A percentile compares a stretch with the other conserved stretches of the same genome.
Conservation (phyloP, 2,888 invertebrate genomes). For the Nineta flava region DNA sequence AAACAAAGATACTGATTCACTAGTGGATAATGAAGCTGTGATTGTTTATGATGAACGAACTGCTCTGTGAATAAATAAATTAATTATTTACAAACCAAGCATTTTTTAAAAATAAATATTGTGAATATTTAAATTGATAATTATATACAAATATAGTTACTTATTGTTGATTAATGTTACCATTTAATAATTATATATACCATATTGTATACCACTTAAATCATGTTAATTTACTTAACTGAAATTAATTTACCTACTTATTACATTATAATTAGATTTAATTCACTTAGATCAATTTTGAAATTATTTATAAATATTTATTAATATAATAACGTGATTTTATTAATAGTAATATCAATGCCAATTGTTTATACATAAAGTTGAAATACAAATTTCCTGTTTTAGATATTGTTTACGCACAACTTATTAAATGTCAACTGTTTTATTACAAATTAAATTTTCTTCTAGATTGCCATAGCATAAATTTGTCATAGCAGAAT, state of each 20-base stretch:
- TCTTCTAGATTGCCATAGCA: no score
- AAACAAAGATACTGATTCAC: conserved; percentile 38
- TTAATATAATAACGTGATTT: no score
- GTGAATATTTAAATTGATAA: background rate
- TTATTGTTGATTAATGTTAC: background rate
- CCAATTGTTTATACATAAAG: no score
- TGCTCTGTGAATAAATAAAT: conserved; percentile 36
- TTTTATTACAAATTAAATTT: no score
- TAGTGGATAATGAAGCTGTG: conserved; percentile 62
- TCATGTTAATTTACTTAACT: background rate
- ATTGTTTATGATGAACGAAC: conserved; percentile 71
- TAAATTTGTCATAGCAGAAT: no score
- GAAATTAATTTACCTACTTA: background rate
- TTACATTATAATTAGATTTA: no score
- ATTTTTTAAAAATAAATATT: background rate
- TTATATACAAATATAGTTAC: background rate
- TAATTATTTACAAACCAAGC: background rate
- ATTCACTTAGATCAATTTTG: no score
- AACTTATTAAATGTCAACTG: no score
- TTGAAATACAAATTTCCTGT: no score
- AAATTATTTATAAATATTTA: no score
- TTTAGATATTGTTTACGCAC: no score
- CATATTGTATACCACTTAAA: background rate
- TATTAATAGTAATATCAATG: no score
- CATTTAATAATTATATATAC: background rate